These are phyloP conservation scores for Meleagris gallopavo DNA, from an alignment of 2,113 vertebrate species.

Conservation along the genomic window DNA sequence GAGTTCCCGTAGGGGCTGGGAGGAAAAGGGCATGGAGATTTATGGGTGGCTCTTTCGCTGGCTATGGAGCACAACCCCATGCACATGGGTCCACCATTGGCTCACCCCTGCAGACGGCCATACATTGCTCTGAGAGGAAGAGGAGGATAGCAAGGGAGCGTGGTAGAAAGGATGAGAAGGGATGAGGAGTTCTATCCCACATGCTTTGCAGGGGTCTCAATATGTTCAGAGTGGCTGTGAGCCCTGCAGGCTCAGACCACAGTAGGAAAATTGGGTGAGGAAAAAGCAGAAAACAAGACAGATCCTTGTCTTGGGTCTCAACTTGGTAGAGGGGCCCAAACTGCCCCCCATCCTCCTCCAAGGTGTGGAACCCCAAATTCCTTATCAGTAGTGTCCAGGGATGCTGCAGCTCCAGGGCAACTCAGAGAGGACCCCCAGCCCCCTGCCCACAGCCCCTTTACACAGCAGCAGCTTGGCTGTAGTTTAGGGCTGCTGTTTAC, in stretches of 20 bases:
- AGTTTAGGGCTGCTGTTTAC: background rate
- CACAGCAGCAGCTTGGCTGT: background rate
- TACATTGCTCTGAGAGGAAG: background rate
- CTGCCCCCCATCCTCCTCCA: rapidly evolving
- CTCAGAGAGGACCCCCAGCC: background rate
- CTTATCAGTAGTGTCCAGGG: background rate
- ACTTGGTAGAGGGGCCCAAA: rapidly evolving
- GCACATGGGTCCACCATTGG: background rate
- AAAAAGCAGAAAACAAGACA: background rate
- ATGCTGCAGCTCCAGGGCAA: background rate
- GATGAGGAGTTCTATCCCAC: background rate
- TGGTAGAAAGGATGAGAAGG: background rate
- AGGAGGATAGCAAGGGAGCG: background rate
- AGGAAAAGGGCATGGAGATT: background rate
- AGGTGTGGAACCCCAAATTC: background rate
- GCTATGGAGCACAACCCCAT: rapidly evolving
- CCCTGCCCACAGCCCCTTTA: rapidly evolving
- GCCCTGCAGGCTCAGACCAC: background rate
- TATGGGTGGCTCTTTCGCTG: background rate
- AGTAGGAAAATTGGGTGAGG: rapidly evolving
- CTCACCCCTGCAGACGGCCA: background rate
- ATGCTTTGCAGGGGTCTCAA: background rate
- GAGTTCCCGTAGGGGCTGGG: background rate
- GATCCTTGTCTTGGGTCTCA: background rate
- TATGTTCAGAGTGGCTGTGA: background rate